A percentile compares a stretch with the other conserved stretches of the same genome.
phyloP scores from a whole-genome alignment of 2,113 vertebrate genomes.

The Buteo buteo region DNA sequence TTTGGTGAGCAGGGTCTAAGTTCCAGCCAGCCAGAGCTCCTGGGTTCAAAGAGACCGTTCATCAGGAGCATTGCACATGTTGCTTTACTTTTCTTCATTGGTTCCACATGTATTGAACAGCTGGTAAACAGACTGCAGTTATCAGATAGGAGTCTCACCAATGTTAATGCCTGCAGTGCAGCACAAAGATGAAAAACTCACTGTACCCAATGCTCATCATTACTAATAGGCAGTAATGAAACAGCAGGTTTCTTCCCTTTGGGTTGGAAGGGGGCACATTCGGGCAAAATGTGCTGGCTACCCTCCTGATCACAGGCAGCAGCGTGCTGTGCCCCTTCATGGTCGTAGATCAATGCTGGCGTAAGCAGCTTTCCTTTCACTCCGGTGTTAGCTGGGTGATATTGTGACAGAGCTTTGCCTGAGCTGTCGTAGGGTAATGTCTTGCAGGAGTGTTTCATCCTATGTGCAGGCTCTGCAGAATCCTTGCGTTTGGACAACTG shows the following conservation, averaged over 20 bases:
- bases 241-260: not conserved
- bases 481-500: not conserved
- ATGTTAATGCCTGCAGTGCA: not conserved
- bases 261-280: not conserved
- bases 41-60: not conserved
- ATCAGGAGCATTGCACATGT: not conserved
- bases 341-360: rapidly evolving
- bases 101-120: not conserved
- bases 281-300: not conserved
- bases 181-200: not conserved
- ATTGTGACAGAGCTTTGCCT: not conserved
- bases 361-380: not conserved
- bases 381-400: not conserved
- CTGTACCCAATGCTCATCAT: not conserved
- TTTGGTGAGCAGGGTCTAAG: not conserved
- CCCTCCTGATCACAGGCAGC: not conserved
- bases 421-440: not conserved
- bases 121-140: not conserved
- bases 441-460: not conserved
- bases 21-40: not conserved
- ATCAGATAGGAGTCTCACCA: not conserved
- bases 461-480: not conserved
- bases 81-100: not conserved
- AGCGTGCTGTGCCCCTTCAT: not conserved
- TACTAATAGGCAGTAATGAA: not conserved